Evolutionary conservation across 1,140 invertebrate species (phyloP).

Genomic region (Neoseiulus cucumeris): DNA sequence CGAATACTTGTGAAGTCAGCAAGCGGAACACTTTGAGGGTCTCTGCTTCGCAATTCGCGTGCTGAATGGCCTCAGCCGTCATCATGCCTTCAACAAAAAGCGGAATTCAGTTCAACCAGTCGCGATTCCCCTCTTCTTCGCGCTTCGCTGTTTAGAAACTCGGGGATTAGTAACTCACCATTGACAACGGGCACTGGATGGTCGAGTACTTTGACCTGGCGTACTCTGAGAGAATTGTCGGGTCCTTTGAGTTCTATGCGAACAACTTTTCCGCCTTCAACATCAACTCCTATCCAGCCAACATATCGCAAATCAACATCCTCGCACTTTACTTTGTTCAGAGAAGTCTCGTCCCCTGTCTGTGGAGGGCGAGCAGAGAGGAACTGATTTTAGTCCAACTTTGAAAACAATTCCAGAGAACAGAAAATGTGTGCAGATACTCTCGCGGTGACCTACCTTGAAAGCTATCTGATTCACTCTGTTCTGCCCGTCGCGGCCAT

Average conservation of each 20-base stretch:
- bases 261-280: slow-evolving; percentile 30
- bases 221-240: slow-evolving; percentile 63
- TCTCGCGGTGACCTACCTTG: too few relatives aligned
- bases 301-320: slow-evolving; percentile 59
- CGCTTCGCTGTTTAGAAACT: too few relatives aligned
- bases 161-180: not conserved
- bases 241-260: slow-evolving; percentile 71
- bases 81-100: not conserved
- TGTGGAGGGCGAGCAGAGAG: not conserved
- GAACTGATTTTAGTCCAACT: not conserved
- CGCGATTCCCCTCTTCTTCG: too few relatives aligned
- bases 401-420: too few relatives aligned
- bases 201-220: slow-evolving; percentile 46
- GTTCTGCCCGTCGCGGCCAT: slow-evolving; percentile 21
- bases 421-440: too few relatives aligned
- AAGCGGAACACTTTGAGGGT: slow-evolving; percentile 80
- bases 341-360: not conserved
- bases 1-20: slow-evolving; percentile 81
- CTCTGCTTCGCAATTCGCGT: slow-evolving; percentile 70
- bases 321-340: slow-evolving; percentile 1
- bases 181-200: slow-evolving; percentile 17
- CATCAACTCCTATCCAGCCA: slow-evolving; percentile 63
- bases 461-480: slow-evolving; percentile 14
- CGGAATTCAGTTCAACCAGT: too few relatives aligned
- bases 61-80: slow-evolving; percentile 37